Base-by-base conservation (phyloP, 2,888 invertebrate species). In the Dynastes tityus region DNA sequence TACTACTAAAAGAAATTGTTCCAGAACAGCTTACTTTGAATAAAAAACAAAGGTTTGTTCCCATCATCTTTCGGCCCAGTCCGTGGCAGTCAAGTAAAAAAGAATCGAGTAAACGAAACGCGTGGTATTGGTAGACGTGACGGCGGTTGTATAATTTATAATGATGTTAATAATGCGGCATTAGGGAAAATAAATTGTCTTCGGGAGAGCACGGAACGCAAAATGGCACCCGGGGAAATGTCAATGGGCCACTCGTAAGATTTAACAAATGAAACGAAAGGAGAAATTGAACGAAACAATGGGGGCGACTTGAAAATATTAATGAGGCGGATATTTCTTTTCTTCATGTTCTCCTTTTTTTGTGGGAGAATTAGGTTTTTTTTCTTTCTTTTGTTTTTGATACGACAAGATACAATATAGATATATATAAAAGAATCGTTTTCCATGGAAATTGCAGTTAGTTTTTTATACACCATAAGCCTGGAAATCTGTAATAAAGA, bases 281-380 rank as follows among this genome's bases (percentile, higher is more conserved):
- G 71, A 29, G 71, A 71, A 71, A 71, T 71, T 71, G 71, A 37
- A 71, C 71, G 55, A 71, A 71, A 71, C 71, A 71, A 71, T 71
- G 71, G 16, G 8, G 58, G 22, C 55, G 53, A 55, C 71, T 55
- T 55, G 37, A 32, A 71, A 71, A 53, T 71, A 71, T 71, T 71
- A 71, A 71, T 71, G 71, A 53, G n/a, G 2, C 45, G 45, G 45
- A 45, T 11, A 45, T 45, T 45, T 45, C 9, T 8, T 8, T 5
- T 9, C 9, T 45, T 45, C 9, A 4, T 45, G 8, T 5, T 45
- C 2, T 45, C 9, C 1, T 45, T 1, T 2, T 45, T 8, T 45
- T 45, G 5, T 0, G 32, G 3, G 32, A 32, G 5, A 32, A 32
- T 2, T 32, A 32, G 3, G 0, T 32, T 32, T 5, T 32, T 32